These are phyloP conservation scores for Patagioenas fasciata DNA, from an alignment of 2,113 vertebrate genomes.

Conservation along the genomic window DNA sequence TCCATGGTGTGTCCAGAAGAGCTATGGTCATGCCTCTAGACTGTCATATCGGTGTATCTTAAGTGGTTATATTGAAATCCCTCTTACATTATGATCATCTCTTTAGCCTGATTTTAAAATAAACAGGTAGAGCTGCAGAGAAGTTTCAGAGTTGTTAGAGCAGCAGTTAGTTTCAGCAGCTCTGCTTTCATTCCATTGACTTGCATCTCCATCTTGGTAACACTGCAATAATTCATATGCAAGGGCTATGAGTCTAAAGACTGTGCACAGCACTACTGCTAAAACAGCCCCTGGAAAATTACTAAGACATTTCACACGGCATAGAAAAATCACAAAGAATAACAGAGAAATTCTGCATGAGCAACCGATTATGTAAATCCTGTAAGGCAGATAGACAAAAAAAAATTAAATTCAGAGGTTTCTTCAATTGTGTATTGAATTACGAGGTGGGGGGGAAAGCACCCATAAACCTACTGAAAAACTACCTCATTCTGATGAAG, in stretches of 20 bases:
- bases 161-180: background rate
- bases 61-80: background rate
- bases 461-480: conserved; percentile 5
- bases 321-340: conserved; percentile 40
- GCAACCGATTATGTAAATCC: conserved; percentile 61
- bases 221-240: background rate
- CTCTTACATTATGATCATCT: background rate
- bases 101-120: background rate
- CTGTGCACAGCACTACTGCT: background rate
- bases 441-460: background rate
- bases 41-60: background rate
- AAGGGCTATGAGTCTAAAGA: background rate
- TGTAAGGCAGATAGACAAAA: conserved; percentile 13
- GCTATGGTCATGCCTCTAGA: background rate
- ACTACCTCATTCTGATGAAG: background rate
- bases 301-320: conserved; percentile 21
- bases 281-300: conserved; percentile 10
- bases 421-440: conserved; percentile 20
- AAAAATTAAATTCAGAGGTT: conserved; percentile 46
- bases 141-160: background rate
- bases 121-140: background rate
- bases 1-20: background rate
- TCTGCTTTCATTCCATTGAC: background rate
- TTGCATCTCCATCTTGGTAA: background rate
- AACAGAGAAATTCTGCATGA: conserved; percentile 23